These are phyloP conservation scores for Endomychus coccineus DNA, from an alignment of 2,888 invertebrate species.

Conservation along the genomic window DNA sequence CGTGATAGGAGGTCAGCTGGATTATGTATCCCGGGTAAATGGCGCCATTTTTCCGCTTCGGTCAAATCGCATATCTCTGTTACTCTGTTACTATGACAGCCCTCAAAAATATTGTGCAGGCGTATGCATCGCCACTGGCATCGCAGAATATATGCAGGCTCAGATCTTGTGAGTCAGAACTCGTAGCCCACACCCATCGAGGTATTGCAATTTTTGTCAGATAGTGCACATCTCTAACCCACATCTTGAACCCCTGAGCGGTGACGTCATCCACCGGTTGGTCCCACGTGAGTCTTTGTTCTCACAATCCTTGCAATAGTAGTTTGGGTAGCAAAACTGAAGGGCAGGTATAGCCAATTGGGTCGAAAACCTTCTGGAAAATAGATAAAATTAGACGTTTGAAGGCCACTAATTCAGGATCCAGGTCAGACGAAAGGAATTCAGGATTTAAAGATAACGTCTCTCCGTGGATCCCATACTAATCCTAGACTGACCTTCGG, in stretches of 20 bases:
- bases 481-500: no score
- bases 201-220: constrained; percentile 22
- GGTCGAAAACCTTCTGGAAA: constrained; percentile 17
- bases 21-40: constrained; percentile 30
- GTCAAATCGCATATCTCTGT: constrained; percentile 25
- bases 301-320: no score
- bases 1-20: constrained; percentile 32
- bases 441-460: no score
- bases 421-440: no score
- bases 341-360: constrained; percentile 17
- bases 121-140: constrained; percentile 28
- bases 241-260: constrained; percentile 13
- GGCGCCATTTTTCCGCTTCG: constrained; percentile 21
- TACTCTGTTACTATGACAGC: constrained; percentile 23
- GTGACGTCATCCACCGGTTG: constrained; percentile 2
- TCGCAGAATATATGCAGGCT: constrained; percentile 29
- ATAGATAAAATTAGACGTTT: constrained; percentile 14
- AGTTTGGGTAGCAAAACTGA: constrained; percentile 16
- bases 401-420: no score
- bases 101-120: constrained; percentile 23
- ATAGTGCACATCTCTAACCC: constrained; percentile 17
- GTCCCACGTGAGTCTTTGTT: no score
- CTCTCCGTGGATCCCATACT: no score
- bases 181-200: constrained; percentile 21
- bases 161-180: no score